phyloP scores from a whole-genome alignment of 2,797 vertebrate genomes.

The Siniperca undulata region DNA sequence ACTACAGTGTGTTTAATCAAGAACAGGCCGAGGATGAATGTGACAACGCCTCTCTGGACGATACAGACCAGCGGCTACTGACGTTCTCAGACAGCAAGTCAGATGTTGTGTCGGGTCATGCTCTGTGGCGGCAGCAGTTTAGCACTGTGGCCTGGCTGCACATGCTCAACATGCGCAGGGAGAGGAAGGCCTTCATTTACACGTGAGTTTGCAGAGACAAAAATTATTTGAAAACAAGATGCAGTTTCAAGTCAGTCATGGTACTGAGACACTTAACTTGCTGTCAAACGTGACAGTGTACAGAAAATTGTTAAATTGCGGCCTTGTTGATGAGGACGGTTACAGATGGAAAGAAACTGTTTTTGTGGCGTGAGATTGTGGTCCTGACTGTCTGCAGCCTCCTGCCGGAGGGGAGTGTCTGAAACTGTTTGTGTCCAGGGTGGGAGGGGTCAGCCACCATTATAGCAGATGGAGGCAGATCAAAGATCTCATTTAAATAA shows the following conservation, averaged over 20 bases:
- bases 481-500: neutral
- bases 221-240: neutral
- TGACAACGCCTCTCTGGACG: constrained; percentile 71
- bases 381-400: too few relatives aligned
- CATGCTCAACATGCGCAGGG: constrained; percentile 89
- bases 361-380: too few relatives aligned
- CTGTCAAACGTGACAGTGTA: neutral
- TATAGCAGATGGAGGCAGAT: neutral
- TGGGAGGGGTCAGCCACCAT: too few relatives aligned
- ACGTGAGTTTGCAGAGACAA: constrained; percentile 82
- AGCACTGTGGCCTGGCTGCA: constrained; percentile 87
- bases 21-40: constrained; percentile 75
- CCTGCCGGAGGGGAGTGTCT: too few relatives aligned
- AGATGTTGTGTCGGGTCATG: constrained; percentile 43
- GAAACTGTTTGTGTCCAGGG: too few relatives aligned
- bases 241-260: neutral
- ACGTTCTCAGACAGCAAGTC: constrained; percentile 77
- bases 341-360: too few relatives aligned
- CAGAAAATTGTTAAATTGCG: neutral
- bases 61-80: constrained; percentile 78
- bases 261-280: neutral
- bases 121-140: constrained; percentile 94
- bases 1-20: constrained; percentile 82
- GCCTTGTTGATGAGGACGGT: too few relatives aligned
- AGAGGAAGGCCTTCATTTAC: constrained; percentile 85